Evolutionary conservation across 2,797 vertebrate species (phyloP), one percentile per base, ranked within the genome.

Genomic region (Tokudaia muenninki): DNA sequence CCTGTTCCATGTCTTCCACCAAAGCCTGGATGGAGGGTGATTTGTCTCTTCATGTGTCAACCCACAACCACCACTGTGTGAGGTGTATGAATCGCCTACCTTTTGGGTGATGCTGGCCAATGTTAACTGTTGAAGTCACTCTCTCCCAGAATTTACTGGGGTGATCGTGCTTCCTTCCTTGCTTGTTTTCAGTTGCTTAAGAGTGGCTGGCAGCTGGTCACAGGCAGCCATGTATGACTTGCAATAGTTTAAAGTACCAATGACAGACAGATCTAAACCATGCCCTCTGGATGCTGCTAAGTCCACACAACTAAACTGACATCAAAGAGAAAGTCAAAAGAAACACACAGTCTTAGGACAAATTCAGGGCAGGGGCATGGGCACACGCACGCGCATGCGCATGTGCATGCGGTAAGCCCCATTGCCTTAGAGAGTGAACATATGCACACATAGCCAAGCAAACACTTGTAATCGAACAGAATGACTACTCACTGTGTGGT

Each of bases 401-500:
- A 67, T 16, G 29, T 4, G 6, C 37, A 19, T 37, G 70, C 0
- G 4, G 1, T 3, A 75, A 83, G 65, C 22, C 67, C 8, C 41
- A 17, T 52, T 29, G 52, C 26, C 88, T 34, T 52, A 57, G n/a
- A 16, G 26, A 63, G 55, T 2, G 3, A 59, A 41, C 22, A 37
- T 59, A 91, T 13, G 31, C 22, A 91, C 24, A 55, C 1, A 92
- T 2, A 87, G 3, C 59, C 70, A 95, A 96, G 77, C 37, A 96
- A 0, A 3, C 4, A 89, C 77, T 75, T 86, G 82, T 34, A 55
- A 50, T 13, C 81, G 44, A 97, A 84, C 41, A 34, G 50, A 29
- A 67, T 50, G 41, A 74, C 1, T 81, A 79, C 72, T 97, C 97
- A 98, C 96, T 70, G n/a, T 57, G 16, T 96, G 74, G 67, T 98